phyloP scores from a whole-genome alignment of 2,888 invertebrate genomes.

The Patella caerulea region DNA sequence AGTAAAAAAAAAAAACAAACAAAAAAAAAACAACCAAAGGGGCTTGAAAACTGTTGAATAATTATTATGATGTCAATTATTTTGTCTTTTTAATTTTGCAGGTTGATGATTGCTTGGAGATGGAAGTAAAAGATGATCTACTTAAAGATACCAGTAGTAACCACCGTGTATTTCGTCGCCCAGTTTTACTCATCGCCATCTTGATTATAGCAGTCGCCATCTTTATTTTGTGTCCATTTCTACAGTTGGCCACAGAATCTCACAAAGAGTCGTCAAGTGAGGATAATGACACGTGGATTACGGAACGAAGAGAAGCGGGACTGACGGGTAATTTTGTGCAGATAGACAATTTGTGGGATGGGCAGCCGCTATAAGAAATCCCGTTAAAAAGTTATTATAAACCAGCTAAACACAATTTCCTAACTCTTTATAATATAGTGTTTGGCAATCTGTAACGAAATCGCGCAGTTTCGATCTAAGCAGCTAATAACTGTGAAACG shows the following conservation, averaged over 20 bases:
- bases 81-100: background rate
- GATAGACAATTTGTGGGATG: conserved; percentile 7
- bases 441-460: no score
- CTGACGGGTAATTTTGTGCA: background rate
- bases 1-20: no score
- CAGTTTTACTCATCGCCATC: conserved; percentile 1
- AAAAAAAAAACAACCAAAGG: no score
- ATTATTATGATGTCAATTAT: background rate
- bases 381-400: no score
- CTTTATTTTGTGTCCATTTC: conserved; percentile 1
- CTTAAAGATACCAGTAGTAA: background rate
- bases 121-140: conserved; percentile 1
- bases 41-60: no score
- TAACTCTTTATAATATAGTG: no score
- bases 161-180: background rate
- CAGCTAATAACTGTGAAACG: no score
- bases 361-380: background rate
- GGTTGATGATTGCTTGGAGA: background rate
- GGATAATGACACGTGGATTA: conserved; percentile 7
- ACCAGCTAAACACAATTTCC: no score
- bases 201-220: background rate
- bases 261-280: background rate
- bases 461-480: no score
- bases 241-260: background rate
- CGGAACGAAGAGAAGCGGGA: background rate